Percentiles rank a stretch among this genome's conserved stretches.
Conservation (phyloP, 2,888 invertebrate genomes). For the Heteropelma amictum region DNA sequence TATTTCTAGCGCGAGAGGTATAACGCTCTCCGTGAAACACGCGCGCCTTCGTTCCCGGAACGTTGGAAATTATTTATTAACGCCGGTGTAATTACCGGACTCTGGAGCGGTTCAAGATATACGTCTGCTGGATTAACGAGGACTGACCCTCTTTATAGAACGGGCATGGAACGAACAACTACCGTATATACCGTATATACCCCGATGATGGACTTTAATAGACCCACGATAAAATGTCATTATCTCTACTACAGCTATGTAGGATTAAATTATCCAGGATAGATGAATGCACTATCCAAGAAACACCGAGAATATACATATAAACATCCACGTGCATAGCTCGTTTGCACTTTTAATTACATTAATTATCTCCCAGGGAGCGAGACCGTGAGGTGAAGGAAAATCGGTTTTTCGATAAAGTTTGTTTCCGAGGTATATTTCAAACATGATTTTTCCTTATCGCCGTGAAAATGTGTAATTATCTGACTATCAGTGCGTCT, state of each 20-base stretch:
- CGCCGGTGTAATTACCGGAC: slow-evolving; percentile 42
- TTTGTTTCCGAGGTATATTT: no score
- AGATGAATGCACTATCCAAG: background rate
- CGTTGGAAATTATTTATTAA: slow-evolving; percentile 47
- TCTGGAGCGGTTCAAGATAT: slow-evolving; percentile 19
- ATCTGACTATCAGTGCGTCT: no score
- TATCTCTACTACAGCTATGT: slow-evolving; percentile 11
- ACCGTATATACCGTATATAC: slow-evolving; percentile 1
- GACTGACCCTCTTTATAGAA: slow-evolving; percentile 35
- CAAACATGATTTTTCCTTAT: no score
- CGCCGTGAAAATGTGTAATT: no score
- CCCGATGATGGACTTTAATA: slow-evolving; percentile 32
- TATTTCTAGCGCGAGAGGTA: background rate
- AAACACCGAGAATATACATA: background rate
- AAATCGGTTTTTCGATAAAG: no score
- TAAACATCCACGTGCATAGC: background rate
- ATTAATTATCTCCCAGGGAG: no score
- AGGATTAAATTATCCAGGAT: slow-evolving; percentile 12
- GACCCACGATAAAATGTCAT: slow-evolving; percentile 31
- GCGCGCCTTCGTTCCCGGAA: slow-evolving; percentile 42
- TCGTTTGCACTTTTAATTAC: background rate
- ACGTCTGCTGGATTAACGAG: slow-evolving; percentile 40
- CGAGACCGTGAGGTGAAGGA: no score
- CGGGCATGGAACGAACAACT: slow-evolving; percentile 17
- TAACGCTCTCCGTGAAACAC: slow-evolving; percentile 30